Evolutionary conservation across 2,113 vertebrate genomes (phyloP).

Genomic region (Petroica traversi): DNA sequence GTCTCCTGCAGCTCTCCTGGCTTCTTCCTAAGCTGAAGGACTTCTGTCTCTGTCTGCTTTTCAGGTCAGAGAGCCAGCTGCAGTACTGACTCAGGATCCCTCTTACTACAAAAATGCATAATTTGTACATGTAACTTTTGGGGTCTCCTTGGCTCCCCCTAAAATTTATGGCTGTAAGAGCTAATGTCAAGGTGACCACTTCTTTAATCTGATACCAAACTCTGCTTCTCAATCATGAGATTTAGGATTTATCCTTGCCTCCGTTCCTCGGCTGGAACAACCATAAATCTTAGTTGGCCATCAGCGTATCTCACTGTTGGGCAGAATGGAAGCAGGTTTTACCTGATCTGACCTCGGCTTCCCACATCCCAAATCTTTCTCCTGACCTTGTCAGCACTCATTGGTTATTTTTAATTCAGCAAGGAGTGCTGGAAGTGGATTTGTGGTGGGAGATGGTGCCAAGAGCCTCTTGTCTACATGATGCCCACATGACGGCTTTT

Average conservation of each 20-base stretch:
- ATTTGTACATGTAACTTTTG: background rate
- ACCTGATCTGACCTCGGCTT: background rate
- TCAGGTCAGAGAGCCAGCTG: background rate
- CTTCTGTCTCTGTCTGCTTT: background rate
- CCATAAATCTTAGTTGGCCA: background rate
- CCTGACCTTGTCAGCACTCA: background rate
- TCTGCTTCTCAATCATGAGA: background rate
- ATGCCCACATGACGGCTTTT: background rate
- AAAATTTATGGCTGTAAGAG: background rate
- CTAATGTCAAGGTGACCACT: background rate
- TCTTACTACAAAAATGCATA: background rate
- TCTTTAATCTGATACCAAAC: background rate
- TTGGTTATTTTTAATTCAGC: background rate
- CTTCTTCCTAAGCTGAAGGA: background rate
- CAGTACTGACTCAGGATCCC: background rate
- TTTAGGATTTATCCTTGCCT: background rate
- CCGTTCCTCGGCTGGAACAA: background rate
- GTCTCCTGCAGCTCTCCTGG: background rate
- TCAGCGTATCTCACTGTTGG: background rate
- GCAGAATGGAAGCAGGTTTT: background rate
- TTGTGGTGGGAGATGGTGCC: rapidly evolving
- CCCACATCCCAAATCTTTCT: background rate
- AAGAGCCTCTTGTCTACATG: rapidly evolving
- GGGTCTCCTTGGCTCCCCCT: background rate
- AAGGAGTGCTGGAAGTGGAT: background rate